Evolutionary conservation across 2,113 vertebrate genomes (phyloP).

Genomic region (Narcine bancroftii): DNA sequence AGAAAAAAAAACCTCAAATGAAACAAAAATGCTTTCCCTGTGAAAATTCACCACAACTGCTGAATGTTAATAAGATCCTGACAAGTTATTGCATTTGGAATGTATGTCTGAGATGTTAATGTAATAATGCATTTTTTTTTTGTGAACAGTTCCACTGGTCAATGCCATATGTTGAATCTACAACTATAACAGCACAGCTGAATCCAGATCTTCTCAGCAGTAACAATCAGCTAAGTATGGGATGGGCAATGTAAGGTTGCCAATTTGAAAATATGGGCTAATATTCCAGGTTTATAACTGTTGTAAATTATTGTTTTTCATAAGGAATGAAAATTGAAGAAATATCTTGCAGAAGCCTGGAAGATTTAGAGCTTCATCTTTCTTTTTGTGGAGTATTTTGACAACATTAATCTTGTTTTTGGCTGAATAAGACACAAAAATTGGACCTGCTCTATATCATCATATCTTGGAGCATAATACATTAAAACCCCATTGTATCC

Average conservation of each 20-base stretch:
- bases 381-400: neutral
- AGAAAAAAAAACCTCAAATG: neutral
- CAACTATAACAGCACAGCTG: conserved; percentile 10
- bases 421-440: neutral
- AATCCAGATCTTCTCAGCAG: conserved; percentile 18
- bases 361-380: neutral
- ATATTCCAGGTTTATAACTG: neutral
- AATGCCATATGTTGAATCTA: conserved; percentile 20
- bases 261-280: neutral
- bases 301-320: neutral
- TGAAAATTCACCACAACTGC: neutral
- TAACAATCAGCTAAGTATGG: neutral
- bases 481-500: too few species aligned
- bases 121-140: conserved; percentile 3
- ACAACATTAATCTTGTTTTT: neutral
- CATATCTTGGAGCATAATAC: neutral
- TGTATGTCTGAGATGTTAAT: neutral
- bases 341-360: neutral
- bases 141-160: neutral
- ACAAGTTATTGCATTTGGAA: neutral
- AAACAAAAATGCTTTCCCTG: neutral
- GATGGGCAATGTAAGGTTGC: neutral
- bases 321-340: neutral
- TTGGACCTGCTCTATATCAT: neutral
- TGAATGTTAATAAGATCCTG: neutral